Percentiles rank a stretch among this genome's conserved stretches.
Evolutionary conservation across 2,797 vertebrate species (phyloP).

Genomic region (Antennarius maculatus): DNA sequence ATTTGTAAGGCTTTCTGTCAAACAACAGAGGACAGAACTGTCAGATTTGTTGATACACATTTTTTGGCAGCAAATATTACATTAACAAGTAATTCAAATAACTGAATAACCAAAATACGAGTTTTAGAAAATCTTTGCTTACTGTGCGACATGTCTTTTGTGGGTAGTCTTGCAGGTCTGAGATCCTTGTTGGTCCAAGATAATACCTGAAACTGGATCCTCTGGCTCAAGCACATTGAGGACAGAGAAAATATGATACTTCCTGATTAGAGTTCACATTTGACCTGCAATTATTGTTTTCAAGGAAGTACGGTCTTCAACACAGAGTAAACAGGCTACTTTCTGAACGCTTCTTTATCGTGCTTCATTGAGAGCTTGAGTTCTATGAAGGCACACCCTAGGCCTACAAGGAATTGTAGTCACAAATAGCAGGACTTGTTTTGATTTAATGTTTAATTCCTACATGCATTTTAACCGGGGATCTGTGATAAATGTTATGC

Average conservation of each 20-base stretch:
- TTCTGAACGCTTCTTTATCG: neutral
- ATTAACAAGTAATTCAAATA: no score
- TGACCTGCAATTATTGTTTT: neutral
- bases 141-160: conserved; percentile 46
- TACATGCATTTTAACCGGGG: neutral
- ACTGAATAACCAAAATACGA: no score
- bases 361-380: neutral
- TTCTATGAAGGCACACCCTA: neutral
- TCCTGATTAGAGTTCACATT: conserved; percentile 27
- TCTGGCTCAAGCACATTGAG: conserved; percentile 25
- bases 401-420: neutral
- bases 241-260: conserved; percentile 6
- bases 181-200: conserved; percentile 23
- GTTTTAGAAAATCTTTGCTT: conserved; percentile 11
- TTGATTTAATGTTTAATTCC: no score
- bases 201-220: conserved; percentile 37
- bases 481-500: neutral
- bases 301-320: conserved; percentile 58
- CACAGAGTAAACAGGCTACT: neutral
- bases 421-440: neutral
- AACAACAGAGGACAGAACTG: conserved; percentile 10
- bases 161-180: conserved; percentile 25
- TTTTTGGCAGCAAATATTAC: neutral
- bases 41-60: no score
- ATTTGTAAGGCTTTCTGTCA: conserved; percentile 13